Conservation (phyloP, 1,140 invertebrate genomes). For the Tetragnatha versicolor region DNA sequence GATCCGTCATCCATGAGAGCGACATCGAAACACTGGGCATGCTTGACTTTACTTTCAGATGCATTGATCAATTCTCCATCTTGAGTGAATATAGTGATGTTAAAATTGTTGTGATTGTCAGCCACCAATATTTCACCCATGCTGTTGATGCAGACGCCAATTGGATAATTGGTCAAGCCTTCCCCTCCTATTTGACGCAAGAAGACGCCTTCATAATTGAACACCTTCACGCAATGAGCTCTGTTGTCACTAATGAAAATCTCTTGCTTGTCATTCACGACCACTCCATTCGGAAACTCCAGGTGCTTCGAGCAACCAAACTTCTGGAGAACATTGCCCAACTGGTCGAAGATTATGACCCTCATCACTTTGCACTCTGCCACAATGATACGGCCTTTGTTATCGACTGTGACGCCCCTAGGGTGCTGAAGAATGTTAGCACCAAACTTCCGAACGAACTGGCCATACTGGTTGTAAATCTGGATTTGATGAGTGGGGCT, state of each 20-base stretch:
- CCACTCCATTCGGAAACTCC: constrained; percentile 71
- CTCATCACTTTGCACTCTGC: constrained; percentile 99
- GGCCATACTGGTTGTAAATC: constrained; percentile 99
- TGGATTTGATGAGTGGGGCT: constrained; percentile 97
- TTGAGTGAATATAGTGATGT: constrained; percentile 96
- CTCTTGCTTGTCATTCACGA: constrained; percentile 82
- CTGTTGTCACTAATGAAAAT: constrained; percentile 99
- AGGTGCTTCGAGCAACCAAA: constrained; percentile 78
- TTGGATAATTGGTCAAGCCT: constrained; percentile 98
- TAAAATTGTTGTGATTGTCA: constrained; percentile 99
- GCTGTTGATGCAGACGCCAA: constrained; percentile 96
- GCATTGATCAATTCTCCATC: constrained; percentile 95
- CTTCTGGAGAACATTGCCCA: constrained; percentile 94
- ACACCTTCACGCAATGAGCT: constrained; percentile 99
- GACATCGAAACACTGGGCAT: constrained; percentile 99
- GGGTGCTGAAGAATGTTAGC: constrained; percentile 98
- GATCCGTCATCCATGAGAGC: constrained; percentile 98
- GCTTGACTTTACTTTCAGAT: constrained; percentile 97
- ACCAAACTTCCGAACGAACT: constrained; percentile 98
- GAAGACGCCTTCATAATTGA: constrained; percentile 97
- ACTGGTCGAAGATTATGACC: constrained; percentile 98
- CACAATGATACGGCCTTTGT: constrained; percentile 96
- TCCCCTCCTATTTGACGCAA: constrained; percentile 97
- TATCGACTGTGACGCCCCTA: constrained; percentile 95
- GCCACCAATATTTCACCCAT: constrained; percentile 96